A percentile compares a stretch with the other conserved stretches of the same genome.
phyloP scores from a whole-genome alignment of 1,140 invertebrate species.

The Lutraria rhynchaena region DNA sequence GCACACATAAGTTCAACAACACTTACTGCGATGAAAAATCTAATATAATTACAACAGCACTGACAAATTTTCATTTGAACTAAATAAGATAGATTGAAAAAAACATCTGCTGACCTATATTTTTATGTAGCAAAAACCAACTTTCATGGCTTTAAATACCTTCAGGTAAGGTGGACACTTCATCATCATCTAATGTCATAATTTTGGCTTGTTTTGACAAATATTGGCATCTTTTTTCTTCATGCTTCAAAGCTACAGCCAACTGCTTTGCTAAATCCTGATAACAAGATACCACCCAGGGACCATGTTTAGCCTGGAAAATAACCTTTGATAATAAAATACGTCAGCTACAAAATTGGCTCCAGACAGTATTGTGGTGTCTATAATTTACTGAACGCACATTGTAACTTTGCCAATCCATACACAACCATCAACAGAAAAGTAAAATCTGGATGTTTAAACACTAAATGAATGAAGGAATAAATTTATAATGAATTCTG shows the following conservation, averaged over 20 bases:
- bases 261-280: constrained; percentile 96
- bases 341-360: too few relatives aligned
- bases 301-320: constrained; percentile 32
- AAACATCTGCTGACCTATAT: neutral
- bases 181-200: constrained; percentile 90
- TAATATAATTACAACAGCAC: neutral
- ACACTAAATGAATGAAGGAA: too few relatives aligned
- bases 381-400: too few relatives aligned
- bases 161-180: constrained; percentile 85
- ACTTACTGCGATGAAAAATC: too few relatives aligned
- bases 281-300: constrained; percentile 95
- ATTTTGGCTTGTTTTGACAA: constrained; percentile 94
- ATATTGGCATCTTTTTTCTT: constrained; percentile 95
- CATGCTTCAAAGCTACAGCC: constrained; percentile 93
- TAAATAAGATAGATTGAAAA: neutral
- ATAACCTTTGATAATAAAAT: too few relatives aligned
- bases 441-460: too few relatives aligned
- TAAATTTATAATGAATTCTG: too few relatives aligned
- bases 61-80: neutral
- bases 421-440: too few relatives aligned
- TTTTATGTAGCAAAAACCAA: too few relatives aligned
- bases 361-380: too few relatives aligned
- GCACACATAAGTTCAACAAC: too few relatives aligned
- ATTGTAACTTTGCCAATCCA: too few relatives aligned
- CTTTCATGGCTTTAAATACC: constrained; percentile 81